Evolutionary conservation across 2,797 vertebrate species (phyloP), one percentile per base, ranked within the genome.

Genomic region (Siniperca obscura): DNA sequence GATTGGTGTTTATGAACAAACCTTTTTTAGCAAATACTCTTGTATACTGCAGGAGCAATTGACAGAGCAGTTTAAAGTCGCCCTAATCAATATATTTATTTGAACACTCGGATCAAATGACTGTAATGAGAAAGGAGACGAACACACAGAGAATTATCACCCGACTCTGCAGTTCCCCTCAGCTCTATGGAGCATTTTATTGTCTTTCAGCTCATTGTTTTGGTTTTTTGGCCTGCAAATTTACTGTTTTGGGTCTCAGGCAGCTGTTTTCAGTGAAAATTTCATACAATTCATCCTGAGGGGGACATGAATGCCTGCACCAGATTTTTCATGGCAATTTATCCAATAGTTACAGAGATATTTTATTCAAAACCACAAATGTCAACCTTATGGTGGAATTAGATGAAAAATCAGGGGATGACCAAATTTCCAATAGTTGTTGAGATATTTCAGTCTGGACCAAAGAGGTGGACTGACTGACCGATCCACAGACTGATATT

Each of bases 41-140:
- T 6, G 50, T 34, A 42, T 48, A 19, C 21, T 40, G 57, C n/a
- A 59, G 61, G 8, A 68, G 36, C 14, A 67, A 27, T 4, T 60
- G 16, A 64, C 46, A 21, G 27, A 44, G 36, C 38, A 60, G 27
- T 53, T 70, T n/a, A 65, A 71, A 66, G 67, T 11, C 62, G 64
- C 56, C 44, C 56, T 46, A 25, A 53, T 79, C 5, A 11, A 2
- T 48, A 44, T 44, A 14, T 44, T 42, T 38, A 12, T 46, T 17
- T 30, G n/a, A 27, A 56, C 14, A 52, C 55, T 5, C 25, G 13
- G 10, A 48, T 71, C n/a, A 53, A 42, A 30, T 53, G 6, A 56
- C n/a, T 19, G 17, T 55, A 27, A 57, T 19, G 27, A 44, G n/a
- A 30, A 34, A 36, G 7, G 44, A 19, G 19, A 9, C 6, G 22